A percentile compares a stretch with the other conserved stretches of the same genome.
Conservation (phyloP, 1,140 invertebrate genomes). For the Drosophila aff. region DNA sequence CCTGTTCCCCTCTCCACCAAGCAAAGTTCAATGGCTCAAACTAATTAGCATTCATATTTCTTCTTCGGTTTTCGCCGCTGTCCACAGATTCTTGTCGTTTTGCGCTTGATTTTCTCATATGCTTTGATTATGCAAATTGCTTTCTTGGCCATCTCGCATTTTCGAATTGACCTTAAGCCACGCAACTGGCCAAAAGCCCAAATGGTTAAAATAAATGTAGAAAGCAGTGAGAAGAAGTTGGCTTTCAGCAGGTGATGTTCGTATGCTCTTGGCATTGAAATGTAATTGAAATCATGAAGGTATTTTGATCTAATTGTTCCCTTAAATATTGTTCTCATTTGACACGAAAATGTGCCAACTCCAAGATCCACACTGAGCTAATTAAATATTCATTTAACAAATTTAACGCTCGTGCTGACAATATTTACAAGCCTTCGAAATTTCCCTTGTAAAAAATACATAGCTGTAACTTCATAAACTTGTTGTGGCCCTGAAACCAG, state of each 20-base stretch:
- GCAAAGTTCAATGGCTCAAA: constrained; percentile 60
- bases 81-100: constrained; percentile 25
- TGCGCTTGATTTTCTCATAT: constrained; percentile 37
- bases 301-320: background rate
- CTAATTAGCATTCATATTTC: constrained; percentile 47
- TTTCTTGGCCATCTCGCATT: constrained; percentile 20
- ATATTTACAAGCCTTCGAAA: background rate
- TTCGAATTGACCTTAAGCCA: constrained; percentile 31
- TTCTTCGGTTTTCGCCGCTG: constrained; percentile 39
- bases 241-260: background rate
- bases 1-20: background rate
- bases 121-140: constrained; percentile 52
- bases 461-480: constrained; percentile 9
- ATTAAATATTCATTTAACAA: constrained; percentile 8
- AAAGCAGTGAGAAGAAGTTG: background rate
- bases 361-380: background rate
- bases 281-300: background rate
- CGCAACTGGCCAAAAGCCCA: background rate
- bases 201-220: constrained; percentile 9
- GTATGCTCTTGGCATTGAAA: background rate
- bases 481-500: constrained; percentile 10
- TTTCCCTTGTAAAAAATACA: constrained; percentile 11
- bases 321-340: background rate
- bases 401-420: background rate
- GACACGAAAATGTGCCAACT: background rate